These are phyloP conservation scores for Leucosticte australis DNA, from an alignment of 2,113 vertebrate genomes.

Conservation along the genomic window DNA sequence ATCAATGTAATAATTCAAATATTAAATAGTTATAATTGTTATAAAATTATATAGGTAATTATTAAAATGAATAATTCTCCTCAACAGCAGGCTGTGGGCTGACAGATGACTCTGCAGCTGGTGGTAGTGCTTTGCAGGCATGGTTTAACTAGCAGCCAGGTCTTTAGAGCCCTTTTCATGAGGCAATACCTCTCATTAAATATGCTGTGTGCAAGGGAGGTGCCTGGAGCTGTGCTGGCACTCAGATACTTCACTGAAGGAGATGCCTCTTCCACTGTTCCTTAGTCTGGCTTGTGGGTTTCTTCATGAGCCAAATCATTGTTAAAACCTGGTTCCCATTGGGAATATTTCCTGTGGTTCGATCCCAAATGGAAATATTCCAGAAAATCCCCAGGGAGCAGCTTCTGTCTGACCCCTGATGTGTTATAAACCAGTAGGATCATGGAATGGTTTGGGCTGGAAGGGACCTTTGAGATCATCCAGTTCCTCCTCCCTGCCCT, in stretches of 20 bases:
- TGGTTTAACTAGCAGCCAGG: neutral
- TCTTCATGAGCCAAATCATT: neutral
- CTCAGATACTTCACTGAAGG: neutral
- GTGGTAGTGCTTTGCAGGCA: neutral
- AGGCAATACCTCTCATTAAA: neutral
- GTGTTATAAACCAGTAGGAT: neutral
- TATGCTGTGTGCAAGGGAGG: neutral
- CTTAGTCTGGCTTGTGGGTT: neutral
- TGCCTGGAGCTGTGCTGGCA: neutral
- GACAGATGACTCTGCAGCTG: neutral
- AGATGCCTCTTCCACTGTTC: neutral
- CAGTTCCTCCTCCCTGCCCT: neutral
- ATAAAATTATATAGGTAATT: no score
- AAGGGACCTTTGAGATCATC: neutral
- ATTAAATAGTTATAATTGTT: no score
- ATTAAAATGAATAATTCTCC: neutral
- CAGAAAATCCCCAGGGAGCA: neutral
- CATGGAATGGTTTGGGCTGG: neutral
- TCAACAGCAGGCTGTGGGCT: neutral
- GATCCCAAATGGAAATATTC: neutral
- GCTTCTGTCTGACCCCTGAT: neutral
- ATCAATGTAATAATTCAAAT: no score
- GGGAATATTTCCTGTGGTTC: neutral
- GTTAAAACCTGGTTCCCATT: neutral
- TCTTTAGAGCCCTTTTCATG: neutral